These are phyloP conservation scores for Frankliniella fusca DNA, from an alignment of 2,888 invertebrate genomes.

Conservation along the genomic window DNA sequence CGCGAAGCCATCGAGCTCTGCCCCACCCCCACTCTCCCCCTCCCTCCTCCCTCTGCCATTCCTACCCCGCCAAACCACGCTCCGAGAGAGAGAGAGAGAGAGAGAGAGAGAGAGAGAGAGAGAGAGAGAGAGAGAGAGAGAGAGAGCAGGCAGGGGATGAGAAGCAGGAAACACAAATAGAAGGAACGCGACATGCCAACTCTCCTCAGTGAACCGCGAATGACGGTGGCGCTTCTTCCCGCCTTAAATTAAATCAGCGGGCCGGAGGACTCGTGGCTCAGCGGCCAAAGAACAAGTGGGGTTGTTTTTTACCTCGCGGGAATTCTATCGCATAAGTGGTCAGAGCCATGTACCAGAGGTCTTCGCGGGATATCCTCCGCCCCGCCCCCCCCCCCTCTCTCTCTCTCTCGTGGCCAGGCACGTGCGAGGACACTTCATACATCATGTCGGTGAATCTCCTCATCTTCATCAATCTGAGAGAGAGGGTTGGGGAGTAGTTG, in stretches of 20 bases:
- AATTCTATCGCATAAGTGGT: too few relatives aligned
- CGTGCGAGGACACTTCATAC: not conserved
- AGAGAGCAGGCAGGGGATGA: not conserved
- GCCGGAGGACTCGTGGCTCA: not conserved
- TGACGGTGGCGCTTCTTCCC: too few relatives aligned
- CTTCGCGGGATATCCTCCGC: too few relatives aligned
- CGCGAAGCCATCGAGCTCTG: not conserved
- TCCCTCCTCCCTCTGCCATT: not conserved
- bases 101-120: too few relatives aligned
- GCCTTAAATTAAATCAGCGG: too few relatives aligned
- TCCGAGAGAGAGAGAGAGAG: not conserved
- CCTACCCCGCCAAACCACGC: not conserved
- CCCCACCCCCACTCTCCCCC: not conserved
- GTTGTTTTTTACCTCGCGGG: not conserved
- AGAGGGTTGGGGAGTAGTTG: not conserved
- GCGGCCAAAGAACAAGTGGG: too few relatives aligned
- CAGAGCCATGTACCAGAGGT: too few relatives aligned
- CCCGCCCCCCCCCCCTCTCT: too few relatives aligned
- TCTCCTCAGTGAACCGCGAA: not conserved
- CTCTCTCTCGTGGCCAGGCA: too few relatives aligned
- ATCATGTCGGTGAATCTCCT: not conserved
- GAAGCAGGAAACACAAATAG: conserved; percentile 10
- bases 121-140: too few relatives aligned
- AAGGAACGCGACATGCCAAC: not conserved
- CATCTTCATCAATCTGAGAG: not conserved